Evolutionary conservation across 2,888 invertebrate genomes (phyloP).

Genomic region (Sinotaia quadrata): DNA sequence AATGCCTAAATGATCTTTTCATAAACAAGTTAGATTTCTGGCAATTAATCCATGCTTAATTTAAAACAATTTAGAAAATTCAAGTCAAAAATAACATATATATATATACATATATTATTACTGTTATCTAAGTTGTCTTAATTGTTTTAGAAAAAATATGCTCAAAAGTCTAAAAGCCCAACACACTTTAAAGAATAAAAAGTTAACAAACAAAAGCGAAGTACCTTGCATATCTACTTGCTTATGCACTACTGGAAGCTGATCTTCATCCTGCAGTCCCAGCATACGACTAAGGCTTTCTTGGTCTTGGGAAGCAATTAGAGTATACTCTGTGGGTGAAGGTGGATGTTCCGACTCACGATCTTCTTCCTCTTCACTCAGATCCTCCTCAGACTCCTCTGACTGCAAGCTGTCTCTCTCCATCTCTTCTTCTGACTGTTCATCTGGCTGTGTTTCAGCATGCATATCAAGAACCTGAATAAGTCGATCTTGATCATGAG

Average conservation of each 20-base stretch:
- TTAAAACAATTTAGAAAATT: no score
- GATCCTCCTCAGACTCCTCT: conserved; percentile 23
- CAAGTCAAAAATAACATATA: no score
- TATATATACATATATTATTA: no score
- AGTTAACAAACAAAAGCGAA: not conserved
- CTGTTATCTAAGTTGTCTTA: no score
- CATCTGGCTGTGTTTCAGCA: conserved; percentile 32
- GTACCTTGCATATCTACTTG: conserved; percentile 22
- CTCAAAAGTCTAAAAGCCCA: conserved; percentile 4
- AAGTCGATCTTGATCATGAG: conserved; percentile 41
- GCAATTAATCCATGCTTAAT: no score
- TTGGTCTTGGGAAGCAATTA: conserved; percentile 65
- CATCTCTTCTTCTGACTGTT: conserved; percentile 36
- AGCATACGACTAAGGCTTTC: conserved; percentile 56
- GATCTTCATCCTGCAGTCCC: conserved; percentile 21
- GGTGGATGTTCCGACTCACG: conserved; percentile 56
- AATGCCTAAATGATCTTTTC: no score
- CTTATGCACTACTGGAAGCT: conserved; percentile 5
- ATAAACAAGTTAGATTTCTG: no score
- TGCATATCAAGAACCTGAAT: conserved; percentile 21
- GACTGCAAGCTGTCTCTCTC: conserved; percentile 28
- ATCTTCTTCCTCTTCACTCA: conserved; percentile 28
- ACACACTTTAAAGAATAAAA: not conserved
- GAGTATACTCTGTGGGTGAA: conserved; percentile 69
- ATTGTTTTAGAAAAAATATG: no score